phyloP scores from a whole-genome alignment of 2,113 vertebrate species.

The Solea senegalensis region DNA sequence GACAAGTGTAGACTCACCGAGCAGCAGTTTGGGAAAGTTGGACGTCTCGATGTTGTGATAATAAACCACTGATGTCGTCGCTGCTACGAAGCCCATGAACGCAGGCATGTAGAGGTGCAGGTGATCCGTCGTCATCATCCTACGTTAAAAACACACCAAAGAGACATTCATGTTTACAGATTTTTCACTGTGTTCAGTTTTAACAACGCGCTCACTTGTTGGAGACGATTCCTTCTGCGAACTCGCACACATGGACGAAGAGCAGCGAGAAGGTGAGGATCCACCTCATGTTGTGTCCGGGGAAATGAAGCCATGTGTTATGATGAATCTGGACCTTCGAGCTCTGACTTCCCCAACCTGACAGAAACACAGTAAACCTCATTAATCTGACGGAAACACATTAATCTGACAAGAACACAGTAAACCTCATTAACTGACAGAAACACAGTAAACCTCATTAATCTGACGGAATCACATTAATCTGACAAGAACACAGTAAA shows the following conservation, averaged over 20 bases:
- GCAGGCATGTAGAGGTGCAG: constrained; percentile 96
- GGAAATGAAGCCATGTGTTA: constrained; percentile 98
- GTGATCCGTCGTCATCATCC: constrained; percentile 84
- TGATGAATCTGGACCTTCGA: constrained; percentile 99
- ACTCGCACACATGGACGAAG: constrained; percentile 96
- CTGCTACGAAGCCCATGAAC: constrained; percentile 95
- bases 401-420: too few relatives aligned
- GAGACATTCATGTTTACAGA: too few relatives aligned
- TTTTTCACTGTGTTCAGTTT: too few relatives aligned
- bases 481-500: too few relatives aligned
- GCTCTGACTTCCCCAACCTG: constrained; percentile 98
- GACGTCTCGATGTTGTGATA: constrained; percentile 99
- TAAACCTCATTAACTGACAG: too few relatives aligned
- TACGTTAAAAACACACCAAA: constrained; percentile 50
- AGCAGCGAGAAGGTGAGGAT: constrained; percentile 95
- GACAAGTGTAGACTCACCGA: constrained; percentile 82
- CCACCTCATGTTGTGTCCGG: constrained; percentile 96
- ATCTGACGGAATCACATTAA: too few relatives aligned
- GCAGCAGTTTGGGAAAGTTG: constrained; percentile 95
- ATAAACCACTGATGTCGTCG: constrained; percentile 95
- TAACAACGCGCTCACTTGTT: constrained; percentile 83
- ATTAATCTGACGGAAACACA: too few relatives aligned
- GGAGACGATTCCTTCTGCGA: constrained; percentile 94
- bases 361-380: not conserved
- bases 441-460: too few relatives aligned